Conservation (phyloP, 1,140 invertebrate genomes). For the Drosophila malerkotliana region DNA sequence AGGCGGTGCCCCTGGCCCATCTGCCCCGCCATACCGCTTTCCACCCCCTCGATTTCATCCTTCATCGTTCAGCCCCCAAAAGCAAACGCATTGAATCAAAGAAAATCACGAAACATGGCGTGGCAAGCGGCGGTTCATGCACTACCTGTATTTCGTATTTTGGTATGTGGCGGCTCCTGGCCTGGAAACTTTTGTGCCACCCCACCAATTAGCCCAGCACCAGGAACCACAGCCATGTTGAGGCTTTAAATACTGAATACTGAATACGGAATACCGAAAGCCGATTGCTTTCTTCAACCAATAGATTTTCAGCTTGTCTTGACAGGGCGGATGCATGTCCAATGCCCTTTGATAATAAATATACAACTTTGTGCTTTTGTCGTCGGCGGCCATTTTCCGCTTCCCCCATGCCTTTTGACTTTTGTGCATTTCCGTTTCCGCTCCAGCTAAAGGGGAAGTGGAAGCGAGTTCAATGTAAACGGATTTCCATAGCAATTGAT, state of each 20-base stretch:
- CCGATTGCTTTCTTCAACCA: neutral
- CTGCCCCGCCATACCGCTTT: neutral
- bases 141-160: slow-evolving; percentile 4
- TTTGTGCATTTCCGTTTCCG: slow-evolving; percentile 77
- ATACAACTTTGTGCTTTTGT: slow-evolving; percentile 40
- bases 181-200: slow-evolving; percentile 38
- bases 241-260: slow-evolving; percentile 18
- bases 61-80: slow-evolving; percentile 12
- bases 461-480: slow-evolving; percentile 45
- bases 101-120: slow-evolving; percentile 79
- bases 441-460: slow-evolving; percentile 19
- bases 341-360: slow-evolving; percentile 51
- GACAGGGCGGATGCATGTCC: slow-evolving; percentile 40
- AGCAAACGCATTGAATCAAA: slow-evolving; percentile 59
- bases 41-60: slow-evolving; percentile 9
- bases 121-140: slow-evolving; percentile 69
- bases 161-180: slow-evolving; percentile 9
- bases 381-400: slow-evolving; percentile 11
- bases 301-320: slow-evolving; percentile 43
- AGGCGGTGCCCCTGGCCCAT: neutral
- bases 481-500: slow-evolving; percentile 59
- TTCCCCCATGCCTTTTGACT: slow-evolving; percentile 30
- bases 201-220: slow-evolving; percentile 38
- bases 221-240: slow-evolving; percentile 6
- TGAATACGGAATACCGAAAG: slow-evolving; percentile 7